Percentiles rank a stretch among this genome's conserved stretches.
Evolutionary conservation across 2,113 vertebrate genomes (phyloP).

Genomic region (Rhabdomys dilectus): DNA sequence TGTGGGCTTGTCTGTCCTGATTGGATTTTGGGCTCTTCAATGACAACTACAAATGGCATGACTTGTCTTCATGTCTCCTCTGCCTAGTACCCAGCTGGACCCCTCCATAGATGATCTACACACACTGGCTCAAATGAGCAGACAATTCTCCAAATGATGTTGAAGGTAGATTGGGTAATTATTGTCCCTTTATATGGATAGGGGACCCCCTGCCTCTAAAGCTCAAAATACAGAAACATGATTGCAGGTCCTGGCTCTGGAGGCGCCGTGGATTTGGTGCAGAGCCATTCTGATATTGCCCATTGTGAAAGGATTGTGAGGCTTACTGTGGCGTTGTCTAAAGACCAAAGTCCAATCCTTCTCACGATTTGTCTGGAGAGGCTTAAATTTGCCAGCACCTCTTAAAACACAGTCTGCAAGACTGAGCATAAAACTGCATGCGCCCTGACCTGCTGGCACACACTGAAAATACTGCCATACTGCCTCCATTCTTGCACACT

Average conservation of each 20-base stretch:
- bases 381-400: slow-evolving; percentile 56
- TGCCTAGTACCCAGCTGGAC: neutral
- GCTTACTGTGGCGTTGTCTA: slow-evolving; percentile 35
- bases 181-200: neutral
- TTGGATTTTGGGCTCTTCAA: neutral
- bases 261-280: neutral
- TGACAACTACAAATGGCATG: neutral
- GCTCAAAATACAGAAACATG: neutral
- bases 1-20: neutral
- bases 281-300: slow-evolving; percentile 24
- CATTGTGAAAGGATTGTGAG: slow-evolving; percentile 25
- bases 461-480: slow-evolving; percentile 65
- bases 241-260: neutral
- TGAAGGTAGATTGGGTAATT: neutral
- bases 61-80: neutral
- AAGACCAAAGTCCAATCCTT: slow-evolving; percentile 26
- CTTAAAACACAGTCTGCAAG: slow-evolving; percentile 75
- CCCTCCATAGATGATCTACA: neutral
- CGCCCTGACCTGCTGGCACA: slow-evolving; percentile 68
- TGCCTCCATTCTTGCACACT: slow-evolving; percentile 61
- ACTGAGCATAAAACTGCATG: slow-evolving; percentile 67
- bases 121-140: neutral
- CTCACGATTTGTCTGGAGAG: slow-evolving; percentile 53
- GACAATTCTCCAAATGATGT: neutral
- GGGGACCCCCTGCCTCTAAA: neutral